Conservation (phyloP, 2,888 invertebrate genomes). For the Trypoxylon attenuatum region DNA sequence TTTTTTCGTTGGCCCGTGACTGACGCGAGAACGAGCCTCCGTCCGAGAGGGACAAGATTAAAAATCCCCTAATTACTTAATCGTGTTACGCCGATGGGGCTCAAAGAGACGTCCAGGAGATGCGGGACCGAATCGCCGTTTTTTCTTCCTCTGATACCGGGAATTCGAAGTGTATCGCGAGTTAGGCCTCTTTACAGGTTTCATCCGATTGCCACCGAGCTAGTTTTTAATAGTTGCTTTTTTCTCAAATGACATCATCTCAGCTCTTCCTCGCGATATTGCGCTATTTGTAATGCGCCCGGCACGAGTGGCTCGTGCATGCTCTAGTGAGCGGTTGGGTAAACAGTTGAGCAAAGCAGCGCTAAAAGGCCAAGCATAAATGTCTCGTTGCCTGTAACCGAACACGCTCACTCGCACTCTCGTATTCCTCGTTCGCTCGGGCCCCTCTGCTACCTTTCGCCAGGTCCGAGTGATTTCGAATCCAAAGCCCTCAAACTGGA, state of each 20-base stretch:
- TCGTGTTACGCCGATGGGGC: constrained; percentile 65
- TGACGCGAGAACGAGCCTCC: constrained; percentile 52
- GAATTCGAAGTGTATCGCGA: constrained; percentile 21
- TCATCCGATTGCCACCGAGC: too few species aligned
- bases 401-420: constrained; percentile 41
- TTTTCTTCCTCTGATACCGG: background rate
- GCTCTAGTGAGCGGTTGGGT: constrained; percentile 10
- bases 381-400: constrained; percentile 52
- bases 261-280: too few species aligned
- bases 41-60: constrained; percentile 64
- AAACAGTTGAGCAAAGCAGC: constrained; percentile 31
- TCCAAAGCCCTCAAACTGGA: too few species aligned
- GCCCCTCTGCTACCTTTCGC: constrained; percentile 1
- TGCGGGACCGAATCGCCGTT: constrained; percentile 1
- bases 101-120: constrained; percentile 60
- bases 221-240: too few species aligned
- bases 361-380: constrained; percentile 52
- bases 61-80: constrained; percentile 72
- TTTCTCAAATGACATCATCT: too few species aligned
- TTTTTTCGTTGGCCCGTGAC: constrained; percentile 66
- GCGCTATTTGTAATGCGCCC: too few species aligned
- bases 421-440: background rate
- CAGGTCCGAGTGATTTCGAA: background rate
- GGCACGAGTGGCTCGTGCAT: constrained; percentile 8
- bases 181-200: too few species aligned